Base-by-base conservation (phyloP, 1,140 invertebrate genomes). In the Zophobas atratus region DNA sequence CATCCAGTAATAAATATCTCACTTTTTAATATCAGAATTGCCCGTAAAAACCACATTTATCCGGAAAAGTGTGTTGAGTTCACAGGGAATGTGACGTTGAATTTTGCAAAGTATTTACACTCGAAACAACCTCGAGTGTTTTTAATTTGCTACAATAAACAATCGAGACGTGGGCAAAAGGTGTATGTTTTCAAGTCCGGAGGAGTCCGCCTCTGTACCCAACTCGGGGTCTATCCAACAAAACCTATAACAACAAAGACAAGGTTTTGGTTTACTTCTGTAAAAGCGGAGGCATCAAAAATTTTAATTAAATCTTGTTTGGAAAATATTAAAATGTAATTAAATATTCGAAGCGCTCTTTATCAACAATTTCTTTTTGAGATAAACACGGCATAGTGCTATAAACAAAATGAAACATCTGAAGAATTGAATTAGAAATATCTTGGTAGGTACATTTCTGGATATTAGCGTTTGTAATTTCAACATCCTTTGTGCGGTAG, bases 391-490 rank as follows among this genome's bases (percentile, higher is more conserved):
- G 38, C 33, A 41, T 39, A 35, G 35, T 39, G 38, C 56, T 60
- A 39, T 67, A 67, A 77, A 71, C 56, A 71, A 56, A 77, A 77
- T 77, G 76, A 77, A 77, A 77, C 76, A 77, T 77, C 76, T 35
- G 38, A 77, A 77, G 76, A 77, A 77, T 77, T 70, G 57, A 77
- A 77, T 77, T 77, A 77, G 49, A 77, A 71, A 67, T 71, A 77
- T 77, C 76, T 77, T 77, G 70, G 76, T 72, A 56, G 76, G 76
- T 73, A 63, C 70, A 77, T 77, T 77, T 77, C 76, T 77, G 76
- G 60, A 77, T 77, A 72, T 72, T 77, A 77, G 71, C 76, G 76
- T 77, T 77, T 77, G 67, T 57, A 77, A 77, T 77, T 77, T 77
- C 76, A 43, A 60, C 76, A 57, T 77, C 56, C 76, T 77, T 77